Conservation (phyloP, 2,113 vertebrate species). For the Paralichthys olivaceus region DNA sequence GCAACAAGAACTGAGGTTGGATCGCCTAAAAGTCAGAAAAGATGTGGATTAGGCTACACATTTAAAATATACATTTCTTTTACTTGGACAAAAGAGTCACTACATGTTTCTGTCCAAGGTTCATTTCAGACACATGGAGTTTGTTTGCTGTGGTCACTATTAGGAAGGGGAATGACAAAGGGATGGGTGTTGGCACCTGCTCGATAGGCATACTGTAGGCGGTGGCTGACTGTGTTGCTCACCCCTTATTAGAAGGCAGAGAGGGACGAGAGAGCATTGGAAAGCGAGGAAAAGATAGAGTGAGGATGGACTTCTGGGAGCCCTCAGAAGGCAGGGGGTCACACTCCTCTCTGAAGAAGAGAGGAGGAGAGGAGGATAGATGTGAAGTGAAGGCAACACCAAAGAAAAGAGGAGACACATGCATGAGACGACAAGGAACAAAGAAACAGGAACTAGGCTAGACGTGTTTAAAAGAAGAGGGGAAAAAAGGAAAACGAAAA, state of each 20-base stretch:
- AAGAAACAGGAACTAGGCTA: constrained; percentile 57
- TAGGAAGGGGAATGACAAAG: not conserved
- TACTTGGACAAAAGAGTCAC: not conserved
- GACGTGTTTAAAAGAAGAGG: constrained; percentile 43
- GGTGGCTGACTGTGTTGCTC: constrained; percentile 82
- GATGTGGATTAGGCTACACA: not conserved
- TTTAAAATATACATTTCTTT: not conserved
- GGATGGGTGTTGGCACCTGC: constrained; percentile 38
- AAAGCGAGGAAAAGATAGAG: constrained; percentile 92
- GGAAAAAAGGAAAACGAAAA: not conserved
- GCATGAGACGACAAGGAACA: constrained; percentile 40
- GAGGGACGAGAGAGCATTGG: constrained; percentile 92
- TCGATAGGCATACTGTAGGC: constrained; percentile 36
- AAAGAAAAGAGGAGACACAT: constrained; percentile 49
- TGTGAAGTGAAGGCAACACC: constrained; percentile 50
- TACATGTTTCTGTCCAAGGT: not conserved
- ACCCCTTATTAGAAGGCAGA: constrained; percentile 89
- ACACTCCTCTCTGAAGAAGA: constrained; percentile 88
- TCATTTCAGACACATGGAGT: constrained; percentile 8
- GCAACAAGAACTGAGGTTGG: not conserved
- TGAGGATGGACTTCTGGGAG: constrained; percentile 91
- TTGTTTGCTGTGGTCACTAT: constrained; percentile 5
- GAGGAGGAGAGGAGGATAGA: constrained; percentile 73
- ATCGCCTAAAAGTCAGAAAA: not conserved
- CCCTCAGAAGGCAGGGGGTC: constrained; percentile 87